Evolutionary conservation across 2,113 vertebrate species (phyloP).

Genomic region (Ardeotis arabs): DNA sequence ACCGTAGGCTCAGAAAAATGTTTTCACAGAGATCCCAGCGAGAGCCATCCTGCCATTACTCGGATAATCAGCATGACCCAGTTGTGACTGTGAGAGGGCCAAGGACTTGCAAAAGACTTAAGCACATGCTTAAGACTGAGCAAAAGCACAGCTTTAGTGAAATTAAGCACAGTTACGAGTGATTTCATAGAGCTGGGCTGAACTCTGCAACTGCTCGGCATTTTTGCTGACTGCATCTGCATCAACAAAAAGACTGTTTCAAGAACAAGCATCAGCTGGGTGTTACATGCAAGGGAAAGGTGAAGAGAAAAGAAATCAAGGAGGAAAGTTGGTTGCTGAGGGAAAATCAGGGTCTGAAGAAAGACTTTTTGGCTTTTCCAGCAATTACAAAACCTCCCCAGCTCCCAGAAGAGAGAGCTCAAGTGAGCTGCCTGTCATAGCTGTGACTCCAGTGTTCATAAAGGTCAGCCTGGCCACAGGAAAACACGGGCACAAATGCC

Average conservation of each 20-base stretch:
- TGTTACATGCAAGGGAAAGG: constrained; percentile 54
- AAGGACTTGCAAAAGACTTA: neutral
- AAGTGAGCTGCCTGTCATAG: constrained; percentile 21
- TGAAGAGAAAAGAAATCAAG: constrained; percentile 43
- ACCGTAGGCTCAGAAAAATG: neutral
- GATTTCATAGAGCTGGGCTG: neutral
- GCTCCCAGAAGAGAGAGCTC: constrained; percentile 18
- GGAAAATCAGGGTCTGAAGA: constrained; percentile 20
- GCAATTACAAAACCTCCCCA: constrained; percentile 41
- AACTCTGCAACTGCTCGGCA: neutral
- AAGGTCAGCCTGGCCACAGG: constrained; percentile 51
- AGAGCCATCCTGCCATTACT: neutral
- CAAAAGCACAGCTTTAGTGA: neutral
- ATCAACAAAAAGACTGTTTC: neutral
- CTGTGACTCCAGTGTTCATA: constrained; percentile 16
- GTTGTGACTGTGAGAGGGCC: neutral
- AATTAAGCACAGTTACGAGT: neutral
- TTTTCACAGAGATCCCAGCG: neutral
- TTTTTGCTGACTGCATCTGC: constrained; percentile 18
- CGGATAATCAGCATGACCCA: neutral
- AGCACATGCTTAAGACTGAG: neutral
- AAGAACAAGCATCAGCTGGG: neutral
- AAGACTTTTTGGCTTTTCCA: constrained; percentile 36
- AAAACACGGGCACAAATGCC: constrained; percentile 6
- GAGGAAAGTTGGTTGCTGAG: constrained; percentile 21